A percentile compares a stretch with the other conserved stretches of the same genome.
Conservation (phyloP, 1,140 invertebrate genomes). For the Zophobas atratus region DNA sequence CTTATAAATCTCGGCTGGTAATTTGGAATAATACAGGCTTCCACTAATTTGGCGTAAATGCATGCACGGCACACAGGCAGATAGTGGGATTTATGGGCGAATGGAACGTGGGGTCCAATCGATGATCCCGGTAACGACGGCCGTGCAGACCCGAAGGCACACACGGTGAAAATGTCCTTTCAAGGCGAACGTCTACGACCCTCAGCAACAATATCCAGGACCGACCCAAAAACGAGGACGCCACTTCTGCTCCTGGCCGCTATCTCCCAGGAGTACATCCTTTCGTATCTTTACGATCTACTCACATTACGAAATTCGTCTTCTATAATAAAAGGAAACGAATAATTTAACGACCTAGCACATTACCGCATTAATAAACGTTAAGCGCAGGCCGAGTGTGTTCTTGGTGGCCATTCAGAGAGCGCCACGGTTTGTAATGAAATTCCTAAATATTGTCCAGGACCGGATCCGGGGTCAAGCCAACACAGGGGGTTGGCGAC, state of each 20-base stretch:
- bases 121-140: conserved; percentile 44
- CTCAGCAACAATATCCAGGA: conserved; percentile 10
- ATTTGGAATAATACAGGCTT: conserved; percentile 56
- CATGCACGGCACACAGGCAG: conserved; percentile 48
- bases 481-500: conserved; percentile 11
- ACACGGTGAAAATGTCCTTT: conserved; percentile 33
- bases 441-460: conserved; percentile 49
- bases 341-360: conserved; percentile 46
- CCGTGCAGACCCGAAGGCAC: conserved; percentile 14
- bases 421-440: conserved; percentile 44
- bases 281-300: conserved; percentile 36
- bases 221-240: conserved; percentile 18
- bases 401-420: conserved; percentile 39
- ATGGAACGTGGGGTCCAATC: conserved; percentile 47
- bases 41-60: conserved; percentile 55
- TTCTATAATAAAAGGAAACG: conserved; percentile 50
- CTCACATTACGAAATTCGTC: conserved; percentile 46
- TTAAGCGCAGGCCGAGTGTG: conserved; percentile 38
- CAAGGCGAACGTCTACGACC: conserved; percentile 18
- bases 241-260: background rate
- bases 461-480: conserved; percentile 41
- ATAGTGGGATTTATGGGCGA: conserved; percentile 55
- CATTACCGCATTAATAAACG: conserved; percentile 46
- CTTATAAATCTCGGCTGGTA: conserved; percentile 58
- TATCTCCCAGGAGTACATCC: conserved; percentile 34